Evolutionary conservation across 1,140 invertebrate genomes (phyloP), one percentile per base, ranked within the genome.

Genomic region (Drosophila navojoa): DNA sequence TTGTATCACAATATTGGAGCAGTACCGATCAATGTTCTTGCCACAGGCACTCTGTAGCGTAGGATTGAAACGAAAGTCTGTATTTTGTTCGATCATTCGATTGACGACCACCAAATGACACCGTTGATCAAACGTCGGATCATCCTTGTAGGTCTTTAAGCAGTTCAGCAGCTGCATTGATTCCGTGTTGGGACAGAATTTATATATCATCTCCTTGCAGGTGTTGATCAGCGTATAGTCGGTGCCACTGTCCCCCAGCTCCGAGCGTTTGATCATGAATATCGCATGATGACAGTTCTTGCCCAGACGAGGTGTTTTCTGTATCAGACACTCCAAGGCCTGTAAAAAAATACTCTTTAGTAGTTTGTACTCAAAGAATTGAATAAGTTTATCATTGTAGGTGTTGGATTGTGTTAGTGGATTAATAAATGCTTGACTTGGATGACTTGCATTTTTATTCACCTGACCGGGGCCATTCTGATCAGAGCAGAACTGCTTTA

Each of bases 1-100:
- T 9, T 77, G 86, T 55, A 78, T 90, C 38, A 93, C 73, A 71
- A 93, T 90, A 62, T 90, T 73, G 1, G 91, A 92, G 57, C 96
- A 97, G 85, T 95, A 96, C 85, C 95, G 95, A 74, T 92, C 92
- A n/a, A 95, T 95, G 82, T 98, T 97, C 71, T 92, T 82, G 35
- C 93, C 93, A 87, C 98, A 99, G 5, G 95, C 94, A 69, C 95
- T 95, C 90, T 97, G 96, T 15, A 87, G 93, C 6, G 95, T 93
- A 13, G 97, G 96, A 93, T 99, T 99, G 52, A 99, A 95, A 76
- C 98, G 94, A 82, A 97, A 97, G 93, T 99, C 98, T 49, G 95
- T 94, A 91, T 97, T 98, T 93, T 98, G 97, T 92, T 98, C 97
- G 61, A 98, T 96, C 95, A 99, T 96, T 90, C 98, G 94, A 91